Evolutionary conservation across 2,888 invertebrate genomes (phyloP).

Genomic region (Buathra laborator): DNA sequence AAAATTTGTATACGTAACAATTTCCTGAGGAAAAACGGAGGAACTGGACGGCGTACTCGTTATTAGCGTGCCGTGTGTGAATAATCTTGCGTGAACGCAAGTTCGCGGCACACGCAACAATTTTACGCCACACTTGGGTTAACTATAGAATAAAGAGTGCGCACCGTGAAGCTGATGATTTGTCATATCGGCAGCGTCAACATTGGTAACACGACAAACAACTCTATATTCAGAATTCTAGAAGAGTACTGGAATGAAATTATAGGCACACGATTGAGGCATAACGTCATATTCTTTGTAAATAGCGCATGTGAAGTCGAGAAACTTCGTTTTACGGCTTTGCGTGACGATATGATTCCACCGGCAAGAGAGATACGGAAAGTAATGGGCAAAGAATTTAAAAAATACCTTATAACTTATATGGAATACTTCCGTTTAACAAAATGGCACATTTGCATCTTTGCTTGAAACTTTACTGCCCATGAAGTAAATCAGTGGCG

Average conservation of each 20-base stretch:
- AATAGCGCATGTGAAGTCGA: background rate
- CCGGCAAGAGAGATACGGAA: constrained; percentile 37
- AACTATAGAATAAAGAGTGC: background rate
- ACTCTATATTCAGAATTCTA: background rate
- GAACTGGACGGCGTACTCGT: constrained; percentile 26
- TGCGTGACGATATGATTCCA: constrained; percentile 39
- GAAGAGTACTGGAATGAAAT: background rate
- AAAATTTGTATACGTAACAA: constrained; percentile 42
- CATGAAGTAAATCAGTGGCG: background rate
- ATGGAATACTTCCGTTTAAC: background rate
- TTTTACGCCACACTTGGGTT: constrained; percentile 44
- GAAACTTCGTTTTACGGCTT: constrained; percentile 37
- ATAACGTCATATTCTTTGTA: background rate
- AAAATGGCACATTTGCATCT: background rate
- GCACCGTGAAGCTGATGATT: background rate
- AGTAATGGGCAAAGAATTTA: background rate
- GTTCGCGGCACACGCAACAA: constrained; percentile 41
- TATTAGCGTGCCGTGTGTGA: constrained; percentile 49
- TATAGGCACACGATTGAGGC: background rate
- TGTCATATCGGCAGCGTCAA: background rate
- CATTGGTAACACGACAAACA: background rate
- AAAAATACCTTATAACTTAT: background rate
- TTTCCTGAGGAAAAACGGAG: background rate
- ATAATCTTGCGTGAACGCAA: constrained; percentile 29
- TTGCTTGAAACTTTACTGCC: background rate